A percentile compares a stretch with the other conserved stretches of the same genome.
phyloP scores from a whole-genome alignment of 2,888 invertebrate species.

The Eristalinus aeneus region DNA sequence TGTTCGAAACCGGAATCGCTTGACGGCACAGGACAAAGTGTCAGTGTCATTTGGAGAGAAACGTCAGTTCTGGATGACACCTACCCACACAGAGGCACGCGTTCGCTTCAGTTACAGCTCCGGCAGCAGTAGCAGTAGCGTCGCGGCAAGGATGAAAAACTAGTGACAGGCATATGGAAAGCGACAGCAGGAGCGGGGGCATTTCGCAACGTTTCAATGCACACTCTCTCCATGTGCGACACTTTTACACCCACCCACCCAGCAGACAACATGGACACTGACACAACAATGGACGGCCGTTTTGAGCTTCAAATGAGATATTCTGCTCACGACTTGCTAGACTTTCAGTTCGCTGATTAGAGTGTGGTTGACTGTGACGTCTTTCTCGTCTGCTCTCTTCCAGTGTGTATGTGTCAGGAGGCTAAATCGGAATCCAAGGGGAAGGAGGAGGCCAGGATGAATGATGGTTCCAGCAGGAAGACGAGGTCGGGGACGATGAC shows the following conservation, averaged over 20 bases:
- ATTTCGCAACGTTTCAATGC: conserved; percentile 49
- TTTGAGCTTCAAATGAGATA: conserved; percentile 38
- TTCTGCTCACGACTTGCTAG: conserved; percentile 68
- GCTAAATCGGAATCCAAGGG: background rate
- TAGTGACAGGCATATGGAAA: conserved; percentile 21
- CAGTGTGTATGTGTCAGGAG: background rate
- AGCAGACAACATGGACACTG: background rate
- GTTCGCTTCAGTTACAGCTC: background rate
- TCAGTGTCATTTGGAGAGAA: conserved; percentile 61
- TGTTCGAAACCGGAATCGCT: conserved; percentile 58
- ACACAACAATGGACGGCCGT: conserved; percentile 20
- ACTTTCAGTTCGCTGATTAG: conserved; percentile 67
- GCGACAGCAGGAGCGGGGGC: conserved; percentile 38
- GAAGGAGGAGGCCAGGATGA: background rate
- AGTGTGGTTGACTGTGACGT: conserved; percentile 63
- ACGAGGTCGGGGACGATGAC: background rate
- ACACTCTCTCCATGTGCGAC: conserved; percentile 30
- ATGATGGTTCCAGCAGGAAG: background rate
- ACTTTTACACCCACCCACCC: conserved; percentile 49
- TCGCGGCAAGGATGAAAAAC: background rate
- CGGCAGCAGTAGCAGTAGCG: too few species aligned
- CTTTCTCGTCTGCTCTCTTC: too few species aligned
- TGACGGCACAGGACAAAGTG: conserved; percentile 57
- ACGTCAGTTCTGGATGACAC: conserved; percentile 62
- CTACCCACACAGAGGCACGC: conserved; percentile 15